These are phyloP conservation scores for Ylistrum balloti DNA, from an alignment of 1,140 invertebrate species.

Conservation along the genomic window DNA sequence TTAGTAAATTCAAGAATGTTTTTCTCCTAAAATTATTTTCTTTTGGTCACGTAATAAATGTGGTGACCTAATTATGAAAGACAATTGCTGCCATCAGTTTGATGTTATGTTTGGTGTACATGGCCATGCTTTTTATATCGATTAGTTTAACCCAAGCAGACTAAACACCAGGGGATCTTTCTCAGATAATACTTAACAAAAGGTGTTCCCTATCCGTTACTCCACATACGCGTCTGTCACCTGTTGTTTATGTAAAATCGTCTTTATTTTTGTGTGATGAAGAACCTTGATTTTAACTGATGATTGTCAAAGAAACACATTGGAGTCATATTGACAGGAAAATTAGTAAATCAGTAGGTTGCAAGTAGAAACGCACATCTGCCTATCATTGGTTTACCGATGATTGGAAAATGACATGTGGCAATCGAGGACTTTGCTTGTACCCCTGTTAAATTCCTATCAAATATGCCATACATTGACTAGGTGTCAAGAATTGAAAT, in stretches of 20 bases:
- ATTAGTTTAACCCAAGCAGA: not conserved
- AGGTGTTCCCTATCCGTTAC: constrained; percentile 2
- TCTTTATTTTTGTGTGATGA: constrained; percentile 9
- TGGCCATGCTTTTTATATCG: not conserved
- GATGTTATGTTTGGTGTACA: not conserved
- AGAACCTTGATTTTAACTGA: not conserved
- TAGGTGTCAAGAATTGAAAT: no score
- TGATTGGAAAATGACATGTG: not conserved
- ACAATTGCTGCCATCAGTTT: no score
- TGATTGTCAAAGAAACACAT: not conserved
- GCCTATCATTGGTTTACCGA: not conserved
- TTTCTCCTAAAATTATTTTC: not conserved
- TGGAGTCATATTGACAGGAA: not conserved
- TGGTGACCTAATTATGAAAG: no score
- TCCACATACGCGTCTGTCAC: not conserved
- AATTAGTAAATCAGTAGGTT: not conserved
- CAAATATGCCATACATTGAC: not conserved
- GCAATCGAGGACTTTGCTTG: not conserved
- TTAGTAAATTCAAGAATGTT: not conserved
- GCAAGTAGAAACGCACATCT: not conserved
- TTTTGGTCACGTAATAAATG: no score
- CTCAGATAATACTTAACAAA: not conserved
- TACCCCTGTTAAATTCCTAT: not conserved
- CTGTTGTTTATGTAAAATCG: constrained; percentile 19
- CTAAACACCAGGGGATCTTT: not conserved